A percentile compares a stretch with the other conserved stretches of the same genome.
Evolutionary conservation across 2,113 vertebrate genomes (phyloP).

Genomic region (Spizaetus ornatus): DNA sequence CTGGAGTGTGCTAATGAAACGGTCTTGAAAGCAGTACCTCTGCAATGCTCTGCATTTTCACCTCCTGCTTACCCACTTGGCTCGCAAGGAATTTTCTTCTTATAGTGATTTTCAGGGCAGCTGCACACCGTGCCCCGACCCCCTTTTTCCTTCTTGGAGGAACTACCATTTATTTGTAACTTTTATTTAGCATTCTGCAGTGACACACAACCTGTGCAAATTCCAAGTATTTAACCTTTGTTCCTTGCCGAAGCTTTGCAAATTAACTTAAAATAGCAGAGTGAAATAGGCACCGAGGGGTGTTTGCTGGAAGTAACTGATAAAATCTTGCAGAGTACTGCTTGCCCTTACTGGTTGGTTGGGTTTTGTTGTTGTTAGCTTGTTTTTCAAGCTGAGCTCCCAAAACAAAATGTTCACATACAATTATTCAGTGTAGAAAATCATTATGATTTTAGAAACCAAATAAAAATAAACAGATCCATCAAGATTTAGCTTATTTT

Average conservation of each 20-base stretch:
- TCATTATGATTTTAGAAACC: neutral
- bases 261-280: conserved; percentile 33
- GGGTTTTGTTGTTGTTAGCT: conserved; percentile 11
- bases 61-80: neutral
- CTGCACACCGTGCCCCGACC: accelerated
- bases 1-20: neutral
- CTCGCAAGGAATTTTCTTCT: neutral
- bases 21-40: neutral
- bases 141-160: neutral
- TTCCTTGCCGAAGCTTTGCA: neutral
- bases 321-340: neutral
- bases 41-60: neutral
- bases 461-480: neutral
- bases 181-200: neutral
- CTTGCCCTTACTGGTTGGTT: conserved; percentile 19
- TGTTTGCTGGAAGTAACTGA: neutral
- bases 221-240: conserved; percentile 28
- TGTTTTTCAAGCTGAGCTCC: neutral
- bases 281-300: neutral
- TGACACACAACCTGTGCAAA: conserved; percentile 3
- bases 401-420: neutral
- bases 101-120: neutral
- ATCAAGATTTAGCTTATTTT: neutral
- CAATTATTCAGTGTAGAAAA: neutral
- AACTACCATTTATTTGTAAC: neutral